Percentiles rank a stretch among this genome's conserved stretches.
Evolutionary conservation across 2,113 vertebrate species (phyloP).

Genomic region (Rissa tridactyla): DNA sequence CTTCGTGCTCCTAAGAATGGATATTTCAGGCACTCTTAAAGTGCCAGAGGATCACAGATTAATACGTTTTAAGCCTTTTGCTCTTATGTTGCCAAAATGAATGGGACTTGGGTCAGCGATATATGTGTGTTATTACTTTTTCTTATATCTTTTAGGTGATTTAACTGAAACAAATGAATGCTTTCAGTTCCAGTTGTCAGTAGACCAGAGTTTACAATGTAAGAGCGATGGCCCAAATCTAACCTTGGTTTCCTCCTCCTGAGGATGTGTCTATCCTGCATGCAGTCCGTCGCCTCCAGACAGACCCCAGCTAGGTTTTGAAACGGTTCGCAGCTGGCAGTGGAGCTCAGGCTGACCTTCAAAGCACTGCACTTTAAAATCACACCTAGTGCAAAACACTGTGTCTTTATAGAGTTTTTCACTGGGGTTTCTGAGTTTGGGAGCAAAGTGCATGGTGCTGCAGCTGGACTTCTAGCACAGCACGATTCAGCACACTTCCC

Average conservation of each 20-base stretch:
- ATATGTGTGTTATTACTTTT: neutral
- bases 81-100: neutral
- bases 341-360: neutral
- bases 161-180: neutral
- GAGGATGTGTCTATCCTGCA: neutral
- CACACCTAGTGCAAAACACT: neutral
- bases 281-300: fast-evolving
- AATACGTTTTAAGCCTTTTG: neutral
- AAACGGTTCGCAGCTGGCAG: neutral
- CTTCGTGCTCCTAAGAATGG: neutral
- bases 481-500: neutral
- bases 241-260: neutral
- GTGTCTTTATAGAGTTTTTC: neutral
- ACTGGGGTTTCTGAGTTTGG: neutral
- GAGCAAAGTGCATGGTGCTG: fast-evolving
- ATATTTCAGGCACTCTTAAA: neutral
- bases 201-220: neutral
- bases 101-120: neutral
- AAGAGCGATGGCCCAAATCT: neutral
- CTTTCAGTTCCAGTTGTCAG: neutral
- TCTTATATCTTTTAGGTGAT: neutral
- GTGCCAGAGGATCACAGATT: neutral
- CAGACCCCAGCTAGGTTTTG: neutral
- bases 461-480: neutral
- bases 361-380: neutral